These are phyloP conservation scores for Nephila pilipes DNA, from an alignment of 1,140 invertebrate genomes.

Conservation along the genomic window DNA sequence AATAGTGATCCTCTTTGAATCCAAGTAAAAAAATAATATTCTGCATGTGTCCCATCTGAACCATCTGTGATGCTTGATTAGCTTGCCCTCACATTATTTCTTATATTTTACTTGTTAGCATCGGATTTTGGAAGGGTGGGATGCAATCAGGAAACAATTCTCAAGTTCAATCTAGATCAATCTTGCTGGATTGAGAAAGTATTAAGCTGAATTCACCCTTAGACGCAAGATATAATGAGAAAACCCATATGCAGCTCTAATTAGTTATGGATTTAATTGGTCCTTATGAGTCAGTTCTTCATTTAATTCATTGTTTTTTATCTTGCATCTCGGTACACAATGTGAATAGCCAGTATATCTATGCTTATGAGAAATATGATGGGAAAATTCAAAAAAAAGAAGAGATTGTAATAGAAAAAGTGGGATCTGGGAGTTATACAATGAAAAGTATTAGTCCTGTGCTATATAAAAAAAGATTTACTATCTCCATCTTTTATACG, in stretches of 20 bases:
- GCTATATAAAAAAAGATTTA: background rate
- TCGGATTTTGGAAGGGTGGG: slow-evolving; percentile 14
- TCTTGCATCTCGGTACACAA: background rate
- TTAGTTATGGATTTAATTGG: background rate
- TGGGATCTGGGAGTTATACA: background rate
- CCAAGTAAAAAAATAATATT: background rate
- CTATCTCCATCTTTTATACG: background rate
- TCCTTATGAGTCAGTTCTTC: background rate
- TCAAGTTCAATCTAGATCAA: slow-evolving; percentile 59
- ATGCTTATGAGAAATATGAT: background rate
- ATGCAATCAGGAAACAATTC: background rate
- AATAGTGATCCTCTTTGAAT: background rate
- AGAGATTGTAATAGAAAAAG: too few species aligned
- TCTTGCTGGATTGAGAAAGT: background rate
- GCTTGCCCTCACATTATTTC: slow-evolving; percentile 46
- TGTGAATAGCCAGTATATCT: background rate
- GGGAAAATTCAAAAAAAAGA: background rate
- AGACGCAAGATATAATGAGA: background rate
- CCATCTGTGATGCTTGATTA: slow-evolving; percentile 69
- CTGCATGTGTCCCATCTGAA: background rate
- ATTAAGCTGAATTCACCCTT: background rate
- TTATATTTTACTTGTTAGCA: slow-evolving; percentile 49
- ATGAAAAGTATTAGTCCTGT: background rate
- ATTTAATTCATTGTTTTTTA: background rate
- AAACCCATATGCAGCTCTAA: background rate